phyloP scores from a whole-genome alignment of 2,113 vertebrate species.

The Eudyptes chrysolophus region DNA sequence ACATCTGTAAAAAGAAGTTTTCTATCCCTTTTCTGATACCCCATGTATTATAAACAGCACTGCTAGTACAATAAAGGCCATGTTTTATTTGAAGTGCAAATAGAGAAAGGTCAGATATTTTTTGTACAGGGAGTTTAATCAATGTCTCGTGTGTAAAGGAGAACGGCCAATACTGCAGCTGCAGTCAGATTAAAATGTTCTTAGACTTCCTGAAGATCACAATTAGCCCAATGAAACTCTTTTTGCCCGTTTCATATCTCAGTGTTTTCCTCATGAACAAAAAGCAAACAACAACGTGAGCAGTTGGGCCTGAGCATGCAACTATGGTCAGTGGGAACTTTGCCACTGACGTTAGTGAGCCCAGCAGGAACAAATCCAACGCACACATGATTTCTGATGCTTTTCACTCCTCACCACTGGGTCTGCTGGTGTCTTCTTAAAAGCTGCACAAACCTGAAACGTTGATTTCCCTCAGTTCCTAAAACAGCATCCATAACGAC shows the following conservation, averaged over 20 bases:
- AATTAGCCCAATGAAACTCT: background rate
- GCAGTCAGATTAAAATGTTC: background rate
- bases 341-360: background rate
- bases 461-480: background rate
- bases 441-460: background rate
- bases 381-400: background rate
- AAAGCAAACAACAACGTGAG: background rate
- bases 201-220: background rate
- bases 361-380: background rate
- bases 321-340: background rate
- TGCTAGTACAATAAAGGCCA: background rate
- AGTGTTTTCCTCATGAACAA: background rate
- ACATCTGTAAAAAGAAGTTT: background rate
- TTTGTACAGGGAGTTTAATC: background rate
- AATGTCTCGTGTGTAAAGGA: background rate
- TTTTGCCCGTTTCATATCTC: background rate
- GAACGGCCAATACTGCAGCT: background rate
- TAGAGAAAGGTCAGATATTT: background rate
- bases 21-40: background rate
- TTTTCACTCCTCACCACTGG: background rate
- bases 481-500: background rate
- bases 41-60: background rate
- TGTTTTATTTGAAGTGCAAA: background rate
- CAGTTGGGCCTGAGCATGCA: rapidly evolving
- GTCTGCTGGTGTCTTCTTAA: background rate